A percentile compares a stretch with the other conserved stretches of the same genome.
These are phyloP conservation scores for Eutrigla gurnardus DNA, from an alignment of 2,797 vertebrate species.

Conservation along the genomic window DNA sequence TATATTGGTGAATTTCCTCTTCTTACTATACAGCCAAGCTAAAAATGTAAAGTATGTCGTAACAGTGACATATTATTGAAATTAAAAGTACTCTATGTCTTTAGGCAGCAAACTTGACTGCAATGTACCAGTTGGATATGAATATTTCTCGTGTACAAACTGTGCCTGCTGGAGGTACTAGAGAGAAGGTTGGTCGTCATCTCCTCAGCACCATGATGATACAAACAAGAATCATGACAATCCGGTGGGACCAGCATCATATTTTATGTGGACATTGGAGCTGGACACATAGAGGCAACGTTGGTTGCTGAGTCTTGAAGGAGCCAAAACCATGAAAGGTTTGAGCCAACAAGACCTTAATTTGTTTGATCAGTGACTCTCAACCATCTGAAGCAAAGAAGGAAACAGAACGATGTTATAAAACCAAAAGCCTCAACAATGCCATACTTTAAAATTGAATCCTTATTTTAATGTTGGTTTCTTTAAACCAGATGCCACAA, in stretches of 20 bases:
- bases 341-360: background rate
- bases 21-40: background rate
- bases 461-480: background rate
- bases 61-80: background rate
- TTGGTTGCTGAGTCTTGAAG: background rate
- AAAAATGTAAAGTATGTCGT: background rate
- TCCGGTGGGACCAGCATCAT: background rate
- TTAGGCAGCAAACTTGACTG: background rate
- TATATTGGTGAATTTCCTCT: background rate
- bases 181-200: too few relatives aligned
- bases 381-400: background rate
- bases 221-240: background rate
- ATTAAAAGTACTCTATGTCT: background rate
- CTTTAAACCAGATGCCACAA: too few relatives aligned
- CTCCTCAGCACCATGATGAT: background rate
- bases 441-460: background rate
- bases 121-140: too few relatives aligned
- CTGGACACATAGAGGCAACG: background rate
- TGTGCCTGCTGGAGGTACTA: too few relatives aligned
- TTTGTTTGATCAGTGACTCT: background rate
- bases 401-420: background rate
- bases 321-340: background rate
- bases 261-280: background rate
- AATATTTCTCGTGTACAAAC: too few relatives aligned
- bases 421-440: background rate